phyloP scores from a whole-genome alignment of 2,113 vertebrate genomes.

The Ahaetulla prasina region DNA sequence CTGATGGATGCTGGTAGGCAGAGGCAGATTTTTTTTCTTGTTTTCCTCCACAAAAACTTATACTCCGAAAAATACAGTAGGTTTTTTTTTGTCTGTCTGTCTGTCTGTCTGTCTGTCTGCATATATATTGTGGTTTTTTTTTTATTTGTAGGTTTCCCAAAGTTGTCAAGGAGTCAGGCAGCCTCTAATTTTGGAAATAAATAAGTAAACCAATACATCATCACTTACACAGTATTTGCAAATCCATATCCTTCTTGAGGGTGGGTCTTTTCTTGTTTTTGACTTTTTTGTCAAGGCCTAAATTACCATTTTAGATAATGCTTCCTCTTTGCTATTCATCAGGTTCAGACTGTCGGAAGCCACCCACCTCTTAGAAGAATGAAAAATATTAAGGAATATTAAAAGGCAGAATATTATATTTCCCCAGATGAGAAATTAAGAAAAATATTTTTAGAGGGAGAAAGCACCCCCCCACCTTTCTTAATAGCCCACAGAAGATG shows the following conservation, averaged over 20 bases:
- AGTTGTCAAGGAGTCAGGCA: background rate
- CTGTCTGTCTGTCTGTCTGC: too few relatives aligned
- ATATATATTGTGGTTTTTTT: background rate
- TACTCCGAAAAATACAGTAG: too few relatives aligned
- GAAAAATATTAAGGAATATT: too few relatives aligned
- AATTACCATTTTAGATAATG: background rate
- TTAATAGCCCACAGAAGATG: too few relatives aligned
- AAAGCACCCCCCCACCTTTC: too few relatives aligned
- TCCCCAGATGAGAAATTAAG: too few relatives aligned
- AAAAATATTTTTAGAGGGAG: too few relatives aligned
- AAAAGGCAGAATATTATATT: too few relatives aligned
- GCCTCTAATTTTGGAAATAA: background rate
- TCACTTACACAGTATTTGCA: background rate
- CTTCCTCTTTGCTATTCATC: background rate
- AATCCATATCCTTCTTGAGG: background rate
- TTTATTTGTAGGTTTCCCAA: background rate
- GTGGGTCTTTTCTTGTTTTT: background rate
- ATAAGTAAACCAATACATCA: background rate
- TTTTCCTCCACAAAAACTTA: too few relatives aligned
- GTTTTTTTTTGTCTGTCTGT: background rate
- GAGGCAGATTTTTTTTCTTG: too few relatives aligned
- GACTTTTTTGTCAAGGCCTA: background rate
- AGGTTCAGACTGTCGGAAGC: background rate
- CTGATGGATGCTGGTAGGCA: too few relatives aligned
- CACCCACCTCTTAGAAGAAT: too few relatives aligned